Evolutionary conservation across 2,797 vertebrate species (phyloP), one percentile per base, ranked within the genome.

Genomic region (Acanthis flammea): DNA sequence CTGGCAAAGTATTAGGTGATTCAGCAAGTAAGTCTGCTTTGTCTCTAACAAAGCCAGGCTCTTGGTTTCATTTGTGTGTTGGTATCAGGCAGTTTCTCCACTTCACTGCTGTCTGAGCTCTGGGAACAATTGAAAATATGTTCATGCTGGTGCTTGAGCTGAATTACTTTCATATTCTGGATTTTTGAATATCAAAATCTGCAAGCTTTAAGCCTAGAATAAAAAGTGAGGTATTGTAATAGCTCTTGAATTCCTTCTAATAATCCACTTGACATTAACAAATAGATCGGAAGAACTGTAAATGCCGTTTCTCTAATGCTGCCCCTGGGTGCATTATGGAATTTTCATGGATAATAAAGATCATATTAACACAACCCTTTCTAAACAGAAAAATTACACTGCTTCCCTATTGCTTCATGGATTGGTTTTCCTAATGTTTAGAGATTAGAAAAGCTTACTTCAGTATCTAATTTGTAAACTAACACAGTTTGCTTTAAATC

Each of bases 201-300:
- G 44, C 39, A 76, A 65, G 28, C 27, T 83, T 63, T 74, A 89
- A 82, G 41, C 45, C 33, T 55, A 53, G 53, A 93, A 81, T 82
- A 81, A 72, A 47, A 92, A 50, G 12, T 23, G 31, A 42, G 54
- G 11, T 42, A 58, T 77, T 85, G 50, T 67, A 68, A 72, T 44
- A 92, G 37, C 16, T 54, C 50, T 78, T 86, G 53, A 25, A 66
- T 81, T 85, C 37, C 47, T 70, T 77, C 82, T 93, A 77, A 88
- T 86, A 94, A 91, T 78, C 72, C 62, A 76, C 63, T 80, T 90
- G 76, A 86, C 55, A 48, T 86, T 84, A 89, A 55, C 68, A 88
- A 90, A 66, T 42, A 65, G 54, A 58, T 42, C 73, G 63, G 39
- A 87, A 89, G 65, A 92, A 51, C 75, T 72, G 54, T 83, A 86